A percentile compares a stretch with the other conserved stretches of the same genome.
phyloP scores from a whole-genome alignment of 1,140 invertebrate genomes.

The Thereuonema tuberculata region DNA sequence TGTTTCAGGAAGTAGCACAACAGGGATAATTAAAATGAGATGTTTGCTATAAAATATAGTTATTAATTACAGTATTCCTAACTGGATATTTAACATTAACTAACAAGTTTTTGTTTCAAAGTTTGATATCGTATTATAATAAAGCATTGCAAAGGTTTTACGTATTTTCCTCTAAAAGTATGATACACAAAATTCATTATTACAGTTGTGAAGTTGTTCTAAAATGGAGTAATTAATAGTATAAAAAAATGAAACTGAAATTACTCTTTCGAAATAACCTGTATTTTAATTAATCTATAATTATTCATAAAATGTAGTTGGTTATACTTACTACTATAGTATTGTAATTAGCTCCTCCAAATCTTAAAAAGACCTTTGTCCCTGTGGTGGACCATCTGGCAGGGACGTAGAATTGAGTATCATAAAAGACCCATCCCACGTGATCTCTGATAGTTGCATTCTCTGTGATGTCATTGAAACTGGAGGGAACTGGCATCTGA shows the following conservation, averaged over 20 bases:
- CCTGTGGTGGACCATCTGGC: slow-evolving; percentile 41
- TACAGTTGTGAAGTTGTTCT: too few species aligned
- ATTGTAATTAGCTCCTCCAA: neutral
- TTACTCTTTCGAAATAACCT: neutral
- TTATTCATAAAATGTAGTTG: too few species aligned
- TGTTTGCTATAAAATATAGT: too few species aligned
- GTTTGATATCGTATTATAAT: too few species aligned
- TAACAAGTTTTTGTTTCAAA: too few species aligned
- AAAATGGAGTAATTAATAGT: neutral
- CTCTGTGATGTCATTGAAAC: slow-evolving; percentile 88
- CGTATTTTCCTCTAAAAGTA: too few species aligned
- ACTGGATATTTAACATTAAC: too few species aligned
- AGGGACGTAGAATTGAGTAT: slow-evolving; percentile 62
- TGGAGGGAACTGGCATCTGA: slow-evolving; percentile 90
- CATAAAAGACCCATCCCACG: slow-evolving; percentile 90
- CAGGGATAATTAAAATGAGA: too few species aligned
- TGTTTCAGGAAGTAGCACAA: too few species aligned
- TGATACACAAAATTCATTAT: slow-evolving; percentile 8
- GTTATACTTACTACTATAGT: neutral
- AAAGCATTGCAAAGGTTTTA: too few species aligned
- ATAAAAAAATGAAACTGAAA: neutral
- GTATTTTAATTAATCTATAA: too few species aligned
- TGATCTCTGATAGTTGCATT: slow-evolving; percentile 68
- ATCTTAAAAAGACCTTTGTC: neutral
- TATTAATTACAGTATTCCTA: too few species aligned